A percentile compares a stretch with the other conserved stretches of the same genome.
These are phyloP conservation scores for Thomomys bottae DNA, from an alignment of 2,113 vertebrate species.

Conservation along the genomic window DNA sequence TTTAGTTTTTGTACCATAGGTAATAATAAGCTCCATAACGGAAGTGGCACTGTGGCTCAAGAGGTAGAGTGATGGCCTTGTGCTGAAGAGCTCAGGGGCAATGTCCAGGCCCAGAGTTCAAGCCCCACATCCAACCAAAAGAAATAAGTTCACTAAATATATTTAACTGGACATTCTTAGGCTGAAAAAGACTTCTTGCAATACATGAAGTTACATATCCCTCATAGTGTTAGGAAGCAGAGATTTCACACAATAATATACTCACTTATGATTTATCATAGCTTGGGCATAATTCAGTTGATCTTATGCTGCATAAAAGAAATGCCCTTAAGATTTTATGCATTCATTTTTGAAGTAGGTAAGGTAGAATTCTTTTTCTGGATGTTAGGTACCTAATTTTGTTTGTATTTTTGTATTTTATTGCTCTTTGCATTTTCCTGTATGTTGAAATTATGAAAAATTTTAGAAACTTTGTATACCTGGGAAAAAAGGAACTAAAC, in stretches of 20 bases:
- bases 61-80: no score
- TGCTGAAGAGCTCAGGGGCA: no score
- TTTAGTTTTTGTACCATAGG: not conserved
- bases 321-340: slow-evolving; percentile 28
- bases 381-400: not conserved
- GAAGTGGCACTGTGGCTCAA: no score
- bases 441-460: not conserved
- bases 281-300: not conserved
- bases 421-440: not conserved
- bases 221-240: slow-evolving; percentile 21
- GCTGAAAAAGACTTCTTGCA: not conserved
- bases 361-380: slow-evolving; percentile 48
- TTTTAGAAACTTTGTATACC: not conserved
- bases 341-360: slow-evolving; percentile 45
- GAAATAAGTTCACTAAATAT: not conserved
- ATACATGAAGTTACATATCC: not conserved
- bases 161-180: not conserved
- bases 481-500: not conserved
- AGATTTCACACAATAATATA: not conserved
- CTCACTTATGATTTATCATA: slow-evolving; percentile 29
- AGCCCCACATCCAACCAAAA: no score
- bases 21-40: slow-evolving; percentile 19
- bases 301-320: slow-evolving; percentile 27
- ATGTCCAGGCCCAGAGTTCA: no score
- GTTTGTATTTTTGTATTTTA: not conserved